A percentile compares a stretch with the other conserved stretches of the same genome.
phyloP scores from a whole-genome alignment of 2,888 invertebrate genomes.

The Drosophila helvetica region DNA sequence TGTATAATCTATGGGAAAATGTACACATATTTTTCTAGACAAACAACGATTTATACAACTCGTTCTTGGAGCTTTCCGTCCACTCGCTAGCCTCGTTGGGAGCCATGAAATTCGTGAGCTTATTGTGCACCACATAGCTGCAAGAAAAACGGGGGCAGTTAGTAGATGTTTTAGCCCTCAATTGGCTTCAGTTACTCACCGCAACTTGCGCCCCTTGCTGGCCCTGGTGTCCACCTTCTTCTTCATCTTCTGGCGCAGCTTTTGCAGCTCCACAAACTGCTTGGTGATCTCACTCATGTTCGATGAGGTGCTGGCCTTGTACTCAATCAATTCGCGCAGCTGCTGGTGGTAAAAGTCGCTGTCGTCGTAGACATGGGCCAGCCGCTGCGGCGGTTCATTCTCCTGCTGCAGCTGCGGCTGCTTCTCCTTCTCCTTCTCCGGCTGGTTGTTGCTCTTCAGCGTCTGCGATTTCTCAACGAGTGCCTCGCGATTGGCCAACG shows the following conservation, averaged over 20 bases:
- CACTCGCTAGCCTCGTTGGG: slow-evolving; percentile 88
- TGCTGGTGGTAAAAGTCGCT: slow-evolving; percentile 98
- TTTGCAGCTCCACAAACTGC: slow-evolving; percentile 96
- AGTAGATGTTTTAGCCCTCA: neutral
- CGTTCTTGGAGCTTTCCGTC: slow-evolving; percentile 91
- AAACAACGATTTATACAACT: slow-evolving; percentile 93
- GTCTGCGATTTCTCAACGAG: slow-evolving; percentile 91
- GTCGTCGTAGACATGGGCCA: slow-evolving; percentile 95
- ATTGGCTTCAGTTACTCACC: slow-evolving; percentile 79
- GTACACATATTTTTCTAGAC: slow-evolving; percentile 74
- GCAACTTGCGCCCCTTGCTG: slow-evolving; percentile 95
- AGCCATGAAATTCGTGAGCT: slow-evolving; percentile 96
- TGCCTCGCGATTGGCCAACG: slow-evolving; percentile 90
- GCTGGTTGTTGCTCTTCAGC: slow-evolving; percentile 88
- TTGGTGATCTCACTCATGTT: slow-evolving; percentile 94
- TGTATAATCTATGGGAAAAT: slow-evolving; percentile 4
- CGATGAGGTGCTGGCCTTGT: slow-evolving; percentile 92
- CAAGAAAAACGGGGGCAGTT: slow-evolving; percentile 9
- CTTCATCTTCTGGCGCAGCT: slow-evolving; percentile 95
- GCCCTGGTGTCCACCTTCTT: slow-evolving; percentile 96
- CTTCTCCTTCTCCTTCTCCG: no score
- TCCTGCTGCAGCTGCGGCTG: slow-evolving; percentile 8
- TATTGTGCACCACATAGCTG: slow-evolving; percentile 91
- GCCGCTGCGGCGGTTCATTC: slow-evolving; percentile 10
- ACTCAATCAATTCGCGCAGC: slow-evolving; percentile 95